Evolutionary conservation across 2,888 invertebrate species (phyloP).

Genomic region (Poecilobothrus nobilitatus): DNA sequence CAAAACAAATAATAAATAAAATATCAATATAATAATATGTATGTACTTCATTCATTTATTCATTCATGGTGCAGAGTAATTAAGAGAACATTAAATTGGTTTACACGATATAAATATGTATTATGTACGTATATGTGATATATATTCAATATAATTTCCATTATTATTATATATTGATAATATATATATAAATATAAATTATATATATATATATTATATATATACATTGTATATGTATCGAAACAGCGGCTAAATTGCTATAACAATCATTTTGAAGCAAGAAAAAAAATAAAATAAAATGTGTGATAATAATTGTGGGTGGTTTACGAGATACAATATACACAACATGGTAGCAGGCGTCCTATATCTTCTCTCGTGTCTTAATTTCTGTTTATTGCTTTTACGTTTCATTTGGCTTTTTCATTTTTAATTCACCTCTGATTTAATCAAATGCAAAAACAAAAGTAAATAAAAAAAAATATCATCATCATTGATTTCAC

Average conservation of each 20-base stretch:
- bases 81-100: conserved; percentile 18
- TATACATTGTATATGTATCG: too few relatives aligned
- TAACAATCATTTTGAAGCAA: too few relatives aligned
- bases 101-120: neutral
- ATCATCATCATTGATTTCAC: neutral
- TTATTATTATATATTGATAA: too few relatives aligned
- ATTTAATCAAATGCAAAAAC: neutral
- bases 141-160: neutral
- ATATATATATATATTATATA: too few relatives aligned
- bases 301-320: neutral
- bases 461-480: neutral
- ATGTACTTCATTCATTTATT: too few relatives aligned
- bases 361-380: conserved; percentile 1
- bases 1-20: neutral
- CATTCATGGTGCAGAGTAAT: conserved; percentile 15
- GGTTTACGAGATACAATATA: neutral
- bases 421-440: neutral
- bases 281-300: too few relatives aligned
- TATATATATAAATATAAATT: too few relatives aligned
- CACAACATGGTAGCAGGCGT: neutral
- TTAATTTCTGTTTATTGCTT: neutral
- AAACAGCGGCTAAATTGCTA: too few relatives aligned
- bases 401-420: neutral
- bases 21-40: neutral
- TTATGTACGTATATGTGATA: neutral